A percentile compares a stretch with the other conserved stretches of the same genome.
Conservation (phyloP, 2,888 invertebrate genomes). For the Noctua janthina region DNA sequence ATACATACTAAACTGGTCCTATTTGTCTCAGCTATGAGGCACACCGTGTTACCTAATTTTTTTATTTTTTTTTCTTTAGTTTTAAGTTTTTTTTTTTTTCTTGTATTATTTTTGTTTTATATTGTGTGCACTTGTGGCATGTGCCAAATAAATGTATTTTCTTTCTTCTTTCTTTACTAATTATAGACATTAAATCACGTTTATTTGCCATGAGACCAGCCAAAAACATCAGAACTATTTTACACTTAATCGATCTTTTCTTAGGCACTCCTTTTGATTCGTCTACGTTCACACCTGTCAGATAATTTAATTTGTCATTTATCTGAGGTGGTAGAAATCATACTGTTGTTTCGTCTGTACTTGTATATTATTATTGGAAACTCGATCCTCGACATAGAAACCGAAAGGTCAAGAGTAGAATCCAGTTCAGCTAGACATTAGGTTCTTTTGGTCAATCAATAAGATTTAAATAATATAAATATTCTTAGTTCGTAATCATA, state of each 20-base stretch:
- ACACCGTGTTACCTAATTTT: no score
- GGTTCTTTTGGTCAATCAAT: not conserved
- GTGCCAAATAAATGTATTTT: no score
- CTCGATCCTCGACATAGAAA: conserved; percentile 8
- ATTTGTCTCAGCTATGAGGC: no score
- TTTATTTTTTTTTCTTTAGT: no score
- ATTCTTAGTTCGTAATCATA: no score
- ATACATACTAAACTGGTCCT: no score
- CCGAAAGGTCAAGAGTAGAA: conserved; percentile 29
- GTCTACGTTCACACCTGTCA: not conserved
- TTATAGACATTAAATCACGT: no score
- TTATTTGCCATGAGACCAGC: not conserved
- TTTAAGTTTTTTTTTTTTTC: no score
- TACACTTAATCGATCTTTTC: not conserved
- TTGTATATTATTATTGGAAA: conserved; percentile 9
- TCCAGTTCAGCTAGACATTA: conserved; percentile 13
- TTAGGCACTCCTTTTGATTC: not conserved
- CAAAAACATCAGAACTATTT: not conserved
- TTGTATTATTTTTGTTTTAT: no score
- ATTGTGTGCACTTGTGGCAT: no score
- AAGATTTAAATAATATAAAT: no score
- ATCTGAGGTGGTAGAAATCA: not conserved
- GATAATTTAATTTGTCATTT: not conserved
- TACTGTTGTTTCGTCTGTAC: not conserved
- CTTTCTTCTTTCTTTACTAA: no score